These are phyloP conservation scores for Pseudonaja textilis DNA, from an alignment of 2,113 vertebrate genomes.

Conservation along the genomic window DNA sequence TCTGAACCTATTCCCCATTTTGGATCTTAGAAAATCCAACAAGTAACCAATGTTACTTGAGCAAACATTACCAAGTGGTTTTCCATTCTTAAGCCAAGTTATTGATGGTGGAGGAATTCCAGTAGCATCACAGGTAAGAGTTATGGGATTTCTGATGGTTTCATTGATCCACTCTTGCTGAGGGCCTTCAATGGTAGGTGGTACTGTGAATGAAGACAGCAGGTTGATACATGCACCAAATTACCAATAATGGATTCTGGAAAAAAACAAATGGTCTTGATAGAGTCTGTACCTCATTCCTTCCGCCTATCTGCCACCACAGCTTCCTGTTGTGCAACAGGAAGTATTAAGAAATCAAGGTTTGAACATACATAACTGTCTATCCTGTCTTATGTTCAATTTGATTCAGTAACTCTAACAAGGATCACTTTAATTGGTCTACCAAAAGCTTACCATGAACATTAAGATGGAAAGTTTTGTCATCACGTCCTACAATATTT, in stretches of 20 bases:
- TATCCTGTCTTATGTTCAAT: neutral
- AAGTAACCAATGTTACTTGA: neutral
- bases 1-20: neutral
- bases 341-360: neutral
- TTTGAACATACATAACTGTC: neutral
- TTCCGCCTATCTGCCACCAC: neutral
- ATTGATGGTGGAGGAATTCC: conserved; percentile 90
- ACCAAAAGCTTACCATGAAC: conserved; percentile 81
- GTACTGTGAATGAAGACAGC: conserved; percentile 74
- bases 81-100: conserved; percentile 88
- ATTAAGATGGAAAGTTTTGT: conserved; percentile 94
- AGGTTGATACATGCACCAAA: neutral
- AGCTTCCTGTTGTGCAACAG: neutral
- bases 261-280: neutral
- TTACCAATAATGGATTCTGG: neutral
- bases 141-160: conserved; percentile 84
- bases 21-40: neutral
- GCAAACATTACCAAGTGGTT: conserved; percentile 75
- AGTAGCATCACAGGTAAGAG: conserved; percentile 85
- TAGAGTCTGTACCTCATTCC: neutral
- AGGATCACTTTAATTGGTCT: neutral
- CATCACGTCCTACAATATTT: conserved; percentile 91
- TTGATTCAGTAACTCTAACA: neutral
- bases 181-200: conserved; percentile 86
- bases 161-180: conserved; percentile 76